A percentile compares a stretch with the other conserved stretches of the same genome.
Conservation (phyloP, 2,888 invertebrate genomes). For the Polia nebulosa region DNA sequence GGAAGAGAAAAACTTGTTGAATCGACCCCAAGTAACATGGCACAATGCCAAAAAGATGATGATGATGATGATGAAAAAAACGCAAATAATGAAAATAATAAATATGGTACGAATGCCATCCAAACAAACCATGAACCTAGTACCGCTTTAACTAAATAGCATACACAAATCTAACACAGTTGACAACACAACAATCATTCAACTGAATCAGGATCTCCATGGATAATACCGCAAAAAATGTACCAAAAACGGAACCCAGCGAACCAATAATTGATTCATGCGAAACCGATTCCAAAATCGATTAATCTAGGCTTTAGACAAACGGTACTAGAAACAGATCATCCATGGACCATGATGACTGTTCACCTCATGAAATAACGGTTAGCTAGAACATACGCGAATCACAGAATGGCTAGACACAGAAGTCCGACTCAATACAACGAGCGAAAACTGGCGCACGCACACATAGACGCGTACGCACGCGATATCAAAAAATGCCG, state of each 20-base stretch:
- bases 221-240: slow-evolving; percentile 14
- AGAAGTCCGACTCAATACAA: background rate
- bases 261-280: slow-evolving; percentile 38
- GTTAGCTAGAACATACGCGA: slow-evolving; percentile 34
- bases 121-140: background rate
- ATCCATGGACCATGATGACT: slow-evolving; percentile 14
- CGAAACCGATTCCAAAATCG: slow-evolving; percentile 50
- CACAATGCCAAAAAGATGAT: background rate
- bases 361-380: slow-evolving; percentile 39
- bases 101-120: background rate
- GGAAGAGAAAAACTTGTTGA: background rate
- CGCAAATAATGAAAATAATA: background rate
- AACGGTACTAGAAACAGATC: slow-evolving; percentile 51
- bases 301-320: slow-evolving; percentile 47
- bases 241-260: slow-evolving; percentile 21
- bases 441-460: background rate
- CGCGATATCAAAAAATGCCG: background rate
- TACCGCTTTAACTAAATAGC: background rate
- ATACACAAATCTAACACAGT: background rate
- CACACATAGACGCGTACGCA: background rate
- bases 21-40: background rate
- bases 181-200: slow-evolving; percentile 1
- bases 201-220: slow-evolving; percentile 15
- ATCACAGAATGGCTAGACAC: background rate
- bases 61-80: background rate